Percentiles rank a stretch among this genome's conserved stretches.
Evolutionary conservation across 2,113 vertebrate genomes (phyloP).

Genomic region (Datnioides undecimradiatus): DNA sequence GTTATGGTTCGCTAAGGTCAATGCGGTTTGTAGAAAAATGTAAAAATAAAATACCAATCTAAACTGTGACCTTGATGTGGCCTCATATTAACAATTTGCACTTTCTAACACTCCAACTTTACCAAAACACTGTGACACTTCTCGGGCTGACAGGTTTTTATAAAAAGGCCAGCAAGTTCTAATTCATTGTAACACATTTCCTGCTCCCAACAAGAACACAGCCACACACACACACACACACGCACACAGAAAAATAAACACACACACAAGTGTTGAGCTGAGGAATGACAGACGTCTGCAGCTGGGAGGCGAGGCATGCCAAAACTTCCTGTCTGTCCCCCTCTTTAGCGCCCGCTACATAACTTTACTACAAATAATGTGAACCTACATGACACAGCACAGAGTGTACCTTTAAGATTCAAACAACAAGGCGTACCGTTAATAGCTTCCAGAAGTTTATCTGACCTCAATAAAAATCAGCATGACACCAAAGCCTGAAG

Average conservation of each 20-base stretch:
- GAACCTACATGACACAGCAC: conserved; percentile 37
- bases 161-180: conserved; percentile 41
- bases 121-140: conserved; percentile 24
- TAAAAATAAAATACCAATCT: neutral
- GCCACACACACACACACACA: conserved; percentile 72
- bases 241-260: conserved; percentile 79
- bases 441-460: conserved; percentile 63
- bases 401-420: conserved; percentile 40
- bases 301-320: conserved; percentile 91
- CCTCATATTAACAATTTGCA: conserved; percentile 32
- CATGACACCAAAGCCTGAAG: conserved; percentile 46
- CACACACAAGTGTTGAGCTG: conserved; percentile 86
- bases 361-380: conserved; percentile 78
- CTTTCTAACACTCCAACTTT: conserved; percentile 25
- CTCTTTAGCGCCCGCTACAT: conserved; percentile 82
- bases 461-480: conserved; percentile 56
- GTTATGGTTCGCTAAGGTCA: neutral
- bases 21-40: conserved; percentile 12
- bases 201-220: conserved; percentile 44
- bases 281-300: conserved; percentile 94
- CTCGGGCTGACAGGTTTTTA: conserved; percentile 5
- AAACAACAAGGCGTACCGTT: conserved; percentile 54
- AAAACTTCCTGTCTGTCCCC: conserved; percentile 91
- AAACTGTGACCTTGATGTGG: conserved; percentile 10
- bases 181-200: conserved; percentile 66